Percentiles rank a stretch among this genome's conserved stretches.
phyloP scores from a whole-genome alignment of 1,140 invertebrate species.

The Camponotus vicinus region DNA sequence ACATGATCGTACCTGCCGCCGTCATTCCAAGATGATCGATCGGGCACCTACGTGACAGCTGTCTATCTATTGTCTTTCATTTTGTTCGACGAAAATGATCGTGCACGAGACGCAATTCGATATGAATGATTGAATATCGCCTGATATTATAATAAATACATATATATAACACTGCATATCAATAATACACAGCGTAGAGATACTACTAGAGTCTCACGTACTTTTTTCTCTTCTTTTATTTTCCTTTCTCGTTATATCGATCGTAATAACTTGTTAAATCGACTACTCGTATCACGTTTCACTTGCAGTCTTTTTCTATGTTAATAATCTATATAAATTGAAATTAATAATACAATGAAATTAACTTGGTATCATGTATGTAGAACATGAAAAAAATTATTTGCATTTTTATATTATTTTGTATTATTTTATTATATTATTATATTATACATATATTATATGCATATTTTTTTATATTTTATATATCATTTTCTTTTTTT shows the following conservation, averaged over 20 bases:
- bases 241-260: constrained; percentile 1
- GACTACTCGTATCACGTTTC: constrained; percentile 6
- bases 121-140: constrained; percentile 15
- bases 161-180: background rate
- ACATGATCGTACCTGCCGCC: constrained; percentile 39
- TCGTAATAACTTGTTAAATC: background rate
- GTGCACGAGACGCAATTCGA: constrained; percentile 32
- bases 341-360: background rate
- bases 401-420: background rate
- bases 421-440: too few relatives aligned
- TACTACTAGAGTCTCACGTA: background rate
- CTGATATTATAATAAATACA: background rate
- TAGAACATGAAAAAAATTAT: background rate
- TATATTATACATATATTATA: too few relatives aligned
- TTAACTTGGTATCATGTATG: background rate
- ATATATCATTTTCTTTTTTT: background rate
- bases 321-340: background rate
- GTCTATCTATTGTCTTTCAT: constrained; percentile 46
- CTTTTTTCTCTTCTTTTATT: background rate
- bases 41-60: constrained; percentile 42
- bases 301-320: background rate
- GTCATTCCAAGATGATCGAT: constrained; percentile 43
- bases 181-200: background rate
- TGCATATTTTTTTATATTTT: too few relatives aligned
- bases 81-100: constrained; percentile 25